Conservation (phyloP, 2,797 vertebrate species). For the Xenopus petersii region DNA sequence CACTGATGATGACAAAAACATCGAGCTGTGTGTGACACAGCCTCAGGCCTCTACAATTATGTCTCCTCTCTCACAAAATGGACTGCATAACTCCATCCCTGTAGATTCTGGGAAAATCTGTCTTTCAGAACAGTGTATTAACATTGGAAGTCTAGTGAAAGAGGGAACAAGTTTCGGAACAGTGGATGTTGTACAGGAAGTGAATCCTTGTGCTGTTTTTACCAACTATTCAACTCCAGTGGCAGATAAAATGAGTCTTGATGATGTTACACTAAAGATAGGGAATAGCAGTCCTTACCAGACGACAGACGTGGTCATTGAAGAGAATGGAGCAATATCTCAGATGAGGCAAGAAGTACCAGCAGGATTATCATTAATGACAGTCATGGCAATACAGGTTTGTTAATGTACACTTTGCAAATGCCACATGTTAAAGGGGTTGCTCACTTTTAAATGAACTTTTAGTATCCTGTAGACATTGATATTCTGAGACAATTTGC, state of each 20-base stretch:
- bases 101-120: slow-evolving; percentile 66
- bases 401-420: slow-evolving; percentile 46
- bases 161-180: slow-evolving; percentile 61
- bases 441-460: too few species aligned
- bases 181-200: slow-evolving; percentile 60
- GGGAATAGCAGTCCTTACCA: slow-evolving; percentile 65
- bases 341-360: slow-evolving; percentile 60
- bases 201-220: slow-evolving; percentile 62
- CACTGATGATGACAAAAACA: slow-evolving; percentile 65
- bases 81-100: slow-evolving; percentile 56
- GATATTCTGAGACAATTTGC: too few species aligned
- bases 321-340: slow-evolving; percentile 59
- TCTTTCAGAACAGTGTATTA: slow-evolving; percentile 72
- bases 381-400: slow-evolving; percentile 68
- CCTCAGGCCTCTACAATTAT: slow-evolving; percentile 50
- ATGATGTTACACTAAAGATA: slow-evolving; percentile 67
- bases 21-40: slow-evolving; percentile 68
- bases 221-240: slow-evolving; percentile 56
- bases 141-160: slow-evolving; percentile 69
- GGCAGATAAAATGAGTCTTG: slow-evolving; percentile 59
- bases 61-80: slow-evolving; percentile 59
- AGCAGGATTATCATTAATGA: slow-evolving; percentile 68
- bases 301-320: slow-evolving; percentile 67
- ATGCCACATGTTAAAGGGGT: too few species aligned
- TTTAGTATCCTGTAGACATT: too few species aligned